These are phyloP conservation scores for Telmatochromis bifrenatus DNA, from an alignment of 2,113 vertebrate genomes.

Conservation along the genomic window DNA sequence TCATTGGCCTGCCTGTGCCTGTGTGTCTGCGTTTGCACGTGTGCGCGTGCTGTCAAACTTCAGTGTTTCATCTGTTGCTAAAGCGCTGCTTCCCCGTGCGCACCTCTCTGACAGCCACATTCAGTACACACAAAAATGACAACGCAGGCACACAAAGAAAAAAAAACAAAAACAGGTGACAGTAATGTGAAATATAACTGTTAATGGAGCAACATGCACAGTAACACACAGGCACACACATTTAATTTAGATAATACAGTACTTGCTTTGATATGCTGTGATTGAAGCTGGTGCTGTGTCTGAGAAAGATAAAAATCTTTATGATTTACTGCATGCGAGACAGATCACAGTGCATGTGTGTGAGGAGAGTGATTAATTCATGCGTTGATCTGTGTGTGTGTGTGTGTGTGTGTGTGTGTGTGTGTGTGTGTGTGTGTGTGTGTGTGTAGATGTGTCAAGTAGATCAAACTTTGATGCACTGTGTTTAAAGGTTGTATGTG, in stretches of 20 bases:
- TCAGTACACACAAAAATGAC: background rate
- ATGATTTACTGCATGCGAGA: constrained; percentile 7
- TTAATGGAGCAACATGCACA: constrained; percentile 9
- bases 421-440: background rate
- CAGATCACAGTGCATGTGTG: background rate
- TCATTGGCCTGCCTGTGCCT: background rate
- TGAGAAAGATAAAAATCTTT: constrained; percentile 21
- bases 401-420: background rate
- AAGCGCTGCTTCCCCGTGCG: constrained; percentile 50
- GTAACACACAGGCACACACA: background rate
- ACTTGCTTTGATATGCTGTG: constrained; percentile 5
- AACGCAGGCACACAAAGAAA: background rate
- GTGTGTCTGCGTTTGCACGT: background rate
- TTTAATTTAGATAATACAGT: constrained; percentile 10
- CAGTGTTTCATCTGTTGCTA: constrained; percentile 60
- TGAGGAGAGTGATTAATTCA: constrained; percentile 16
- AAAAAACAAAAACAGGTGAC: background rate
- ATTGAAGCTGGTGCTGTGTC: background rate
- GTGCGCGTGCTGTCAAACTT: constrained; percentile 47
- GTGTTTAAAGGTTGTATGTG: background rate
- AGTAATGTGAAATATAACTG: constrained; percentile 27
- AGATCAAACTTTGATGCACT: constrained; percentile 34
- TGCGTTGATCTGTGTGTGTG: background rate
- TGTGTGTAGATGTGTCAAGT: constrained; percentile 1
- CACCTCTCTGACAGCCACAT: constrained; percentile 46